These are phyloP conservation scores for Eremobia ochroleuca DNA, from an alignment of 2,888 invertebrate genomes.

Conservation along the genomic window DNA sequence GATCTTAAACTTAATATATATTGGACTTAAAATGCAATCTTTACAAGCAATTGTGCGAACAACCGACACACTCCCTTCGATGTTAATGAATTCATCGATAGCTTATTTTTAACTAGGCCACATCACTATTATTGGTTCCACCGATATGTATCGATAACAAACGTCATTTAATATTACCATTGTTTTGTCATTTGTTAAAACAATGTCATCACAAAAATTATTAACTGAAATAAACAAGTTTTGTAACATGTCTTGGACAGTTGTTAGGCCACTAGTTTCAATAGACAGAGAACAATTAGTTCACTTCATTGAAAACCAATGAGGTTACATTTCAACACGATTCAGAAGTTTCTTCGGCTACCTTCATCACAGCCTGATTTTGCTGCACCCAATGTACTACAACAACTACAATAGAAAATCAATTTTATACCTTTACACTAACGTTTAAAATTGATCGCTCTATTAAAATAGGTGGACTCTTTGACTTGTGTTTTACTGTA, in stretches of 20 bases:
- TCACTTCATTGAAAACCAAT: not conserved
- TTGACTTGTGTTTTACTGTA: not conserved
- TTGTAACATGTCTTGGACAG: not conserved
- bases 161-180: slow-evolving; percentile 2
- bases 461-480: not conserved
- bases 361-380: not conserved
- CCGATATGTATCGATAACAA: slow-evolving; percentile 16
- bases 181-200: slow-evolving; percentile 5
- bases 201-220: not conserved
- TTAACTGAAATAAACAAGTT: not conserved
- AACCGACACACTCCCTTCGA: slow-evolving; percentile 35
- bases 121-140: slow-evolving; percentile 54
- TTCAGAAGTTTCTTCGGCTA: not conserved
- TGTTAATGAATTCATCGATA: slow-evolving; percentile 22
- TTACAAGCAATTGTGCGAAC: slow-evolving; percentile 3
- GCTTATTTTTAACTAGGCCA: slow-evolving; percentile 42
- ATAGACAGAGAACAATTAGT: slow-evolving; percentile 16
- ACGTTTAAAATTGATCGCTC: not conserved
- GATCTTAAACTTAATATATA: not conserved
- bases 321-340: not conserved
- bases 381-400: not conserved
- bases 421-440: not conserved
- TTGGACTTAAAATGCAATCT: not conserved
- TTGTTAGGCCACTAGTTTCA: not conserved
- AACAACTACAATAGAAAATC: not conserved